Evolutionary conservation across 2,888 invertebrate species (phyloP).

Genomic region (Tolmerus cingulatus): DNA sequence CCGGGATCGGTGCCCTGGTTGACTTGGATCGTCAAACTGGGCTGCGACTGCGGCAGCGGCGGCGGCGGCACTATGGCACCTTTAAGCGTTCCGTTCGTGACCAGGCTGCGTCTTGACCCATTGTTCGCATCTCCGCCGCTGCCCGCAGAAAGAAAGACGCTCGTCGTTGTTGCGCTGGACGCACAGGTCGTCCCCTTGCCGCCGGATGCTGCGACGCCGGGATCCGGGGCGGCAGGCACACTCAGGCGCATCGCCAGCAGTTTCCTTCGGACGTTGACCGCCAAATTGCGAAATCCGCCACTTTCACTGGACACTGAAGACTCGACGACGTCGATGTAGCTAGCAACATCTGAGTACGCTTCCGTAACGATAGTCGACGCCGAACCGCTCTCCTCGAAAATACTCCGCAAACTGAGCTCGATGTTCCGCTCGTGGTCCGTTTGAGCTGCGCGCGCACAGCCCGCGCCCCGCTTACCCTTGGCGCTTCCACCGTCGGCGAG

Average conservation of each 20-base stretch:
- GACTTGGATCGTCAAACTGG: constrained; percentile 63
- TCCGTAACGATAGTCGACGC: constrained; percentile 47
- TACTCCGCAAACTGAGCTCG: constrained; percentile 44
- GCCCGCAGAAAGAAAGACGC: constrained; percentile 54
- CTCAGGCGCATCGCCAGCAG: constrained; percentile 59
- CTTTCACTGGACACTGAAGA: constrained; percentile 42
- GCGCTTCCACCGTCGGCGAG: background rate
- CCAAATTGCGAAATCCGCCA: constrained; percentile 35
- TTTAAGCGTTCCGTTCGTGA: constrained; percentile 42
- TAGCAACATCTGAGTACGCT: constrained; percentile 14
- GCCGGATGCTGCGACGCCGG: background rate
- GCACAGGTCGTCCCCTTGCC: constrained; percentile 13
- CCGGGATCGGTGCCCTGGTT: constrained; percentile 53
- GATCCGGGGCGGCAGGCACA: constrained; percentile 55
- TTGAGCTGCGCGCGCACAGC: constrained; percentile 44
- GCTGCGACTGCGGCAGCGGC: constrained; percentile 52
- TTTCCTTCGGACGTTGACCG: constrained; percentile 48
- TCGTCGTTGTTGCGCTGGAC: constrained; percentile 48
- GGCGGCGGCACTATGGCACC: constrained; percentile 51
- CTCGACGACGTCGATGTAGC: constrained; percentile 33
- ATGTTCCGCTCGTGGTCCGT: constrained; percentile 36
- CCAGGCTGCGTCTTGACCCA: constrained; percentile 15
- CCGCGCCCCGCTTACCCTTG: background rate
- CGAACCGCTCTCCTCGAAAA: constrained; percentile 42
- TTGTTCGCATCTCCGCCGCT: constrained; percentile 6